Evolutionary conservation across 1,140 invertebrate species (phyloP), one percentile per base, ranked within the genome.

Genomic region (Atta texana): DNA sequence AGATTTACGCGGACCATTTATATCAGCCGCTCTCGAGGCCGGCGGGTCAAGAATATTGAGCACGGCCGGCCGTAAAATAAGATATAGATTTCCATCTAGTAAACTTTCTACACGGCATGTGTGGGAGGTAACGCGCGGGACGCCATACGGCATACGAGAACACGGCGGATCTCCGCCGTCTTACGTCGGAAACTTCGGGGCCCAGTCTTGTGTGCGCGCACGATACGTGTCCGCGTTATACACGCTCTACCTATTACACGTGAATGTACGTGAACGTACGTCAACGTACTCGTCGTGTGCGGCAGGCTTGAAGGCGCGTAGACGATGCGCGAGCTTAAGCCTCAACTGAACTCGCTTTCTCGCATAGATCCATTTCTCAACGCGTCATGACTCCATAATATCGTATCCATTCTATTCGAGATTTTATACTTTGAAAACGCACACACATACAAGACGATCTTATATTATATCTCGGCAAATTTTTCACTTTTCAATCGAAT

Each of bases 31-130:
- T 78, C 82, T 78, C 80, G 76, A 90, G 89, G 85, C 61, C 88
- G 34, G 24, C 69, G 53, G 91, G 87, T 92, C 88, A 91, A 89
- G 90, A 92, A 93, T 93, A 93, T 93, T 91, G 91, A 92, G 91
- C 88, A 91, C 91, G 90, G 80, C 8, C 81, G 88, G 91, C 88
- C 90, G 88, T 94, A 94, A 93, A 94, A 93, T 94, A 94, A 94
- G 93, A 94, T 94, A 94, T 93, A 94, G 93, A 94, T 94, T 94
- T 94, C 93, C 93, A 94, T 94, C 93, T 94, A 93, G 91, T 91
- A 91, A 90, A 94, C 93, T 94, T 94, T 94, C 92, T 93, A 94
- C 90, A 84, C 89, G 87, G 91, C 88, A 90, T 91, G 92, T 92
- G 93, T 94, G 92, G 93, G 93, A 92, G 93, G 90, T 69, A 91